A percentile compares a stretch with the other conserved stretches of the same genome.
These are phyloP conservation scores for Silurus asotus DNA, from an alignment of 2,113 vertebrate species.

Conservation along the genomic window DNA sequence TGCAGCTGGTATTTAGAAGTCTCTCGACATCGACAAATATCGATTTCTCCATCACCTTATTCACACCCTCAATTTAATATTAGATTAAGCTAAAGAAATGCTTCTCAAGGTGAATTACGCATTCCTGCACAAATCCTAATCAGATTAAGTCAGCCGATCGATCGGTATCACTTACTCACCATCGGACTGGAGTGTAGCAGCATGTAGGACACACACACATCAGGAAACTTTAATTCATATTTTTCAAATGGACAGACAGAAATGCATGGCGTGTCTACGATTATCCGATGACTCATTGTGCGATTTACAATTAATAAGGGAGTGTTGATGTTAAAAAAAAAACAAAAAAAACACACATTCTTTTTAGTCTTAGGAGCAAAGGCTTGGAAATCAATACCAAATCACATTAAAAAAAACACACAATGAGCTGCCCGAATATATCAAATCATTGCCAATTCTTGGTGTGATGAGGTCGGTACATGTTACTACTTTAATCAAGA, in stretches of 20 bases:
- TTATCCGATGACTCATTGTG: neutral
- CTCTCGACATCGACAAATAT: constrained; percentile 55
- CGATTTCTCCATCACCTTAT: constrained; percentile 53
- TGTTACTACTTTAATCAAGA: constrained; percentile 32
- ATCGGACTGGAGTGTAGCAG: constrained; percentile 32
- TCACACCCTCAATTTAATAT: constrained; percentile 55
- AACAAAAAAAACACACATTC: neutral
- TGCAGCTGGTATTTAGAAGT: constrained; percentile 56
- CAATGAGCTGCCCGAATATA: constrained; percentile 25
- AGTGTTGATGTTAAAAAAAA: neutral
- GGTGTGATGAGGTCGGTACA: neutral
- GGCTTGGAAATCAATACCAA: constrained; percentile 25
- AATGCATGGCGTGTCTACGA: neutral
- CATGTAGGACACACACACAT: neutral
- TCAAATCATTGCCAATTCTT: constrained; percentile 24
- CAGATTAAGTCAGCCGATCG: constrained; percentile 54
- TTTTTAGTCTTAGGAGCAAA: neutral
- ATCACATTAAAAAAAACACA: constrained; percentile 2
- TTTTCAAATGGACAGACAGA: neutral
- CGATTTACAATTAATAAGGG: neutral
- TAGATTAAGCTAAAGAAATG: constrained; percentile 58
- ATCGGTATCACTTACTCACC: constrained; percentile 40
- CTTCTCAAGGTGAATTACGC: constrained; percentile 61
- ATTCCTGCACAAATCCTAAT: constrained; percentile 50
- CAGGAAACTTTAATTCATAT: constrained; percentile 24